Percentiles rank a stretch among this genome's conserved stretches.
phyloP scores from a whole-genome alignment of 2,113 vertebrate genomes.

The Lampris megalopsis region DNA sequence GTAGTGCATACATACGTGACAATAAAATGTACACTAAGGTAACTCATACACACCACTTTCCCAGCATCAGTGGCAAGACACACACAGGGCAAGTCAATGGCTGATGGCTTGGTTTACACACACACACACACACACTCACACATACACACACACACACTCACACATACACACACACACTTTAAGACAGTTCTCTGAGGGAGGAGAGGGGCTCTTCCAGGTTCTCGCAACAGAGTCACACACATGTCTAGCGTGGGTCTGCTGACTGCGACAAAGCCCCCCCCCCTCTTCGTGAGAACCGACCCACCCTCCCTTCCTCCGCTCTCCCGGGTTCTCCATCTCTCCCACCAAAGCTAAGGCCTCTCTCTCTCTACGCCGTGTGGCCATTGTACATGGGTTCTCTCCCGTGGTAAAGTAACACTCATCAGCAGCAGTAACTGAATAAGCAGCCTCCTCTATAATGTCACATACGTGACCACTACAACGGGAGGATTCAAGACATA shows the following conservation, averaged over 20 bases:
- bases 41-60: conserved; percentile 68
- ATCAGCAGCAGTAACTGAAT: conserved; percentile 64
- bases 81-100: conserved; percentile 65
- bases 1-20: conserved; percentile 82
- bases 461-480: conserved; percentile 32
- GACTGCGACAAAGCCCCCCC: conserved; percentile 52
- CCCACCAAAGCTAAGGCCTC: conserved; percentile 65
- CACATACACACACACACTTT: conserved; percentile 50
- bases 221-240: conserved; percentile 51
- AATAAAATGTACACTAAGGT: conserved; percentile 72
- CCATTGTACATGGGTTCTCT: conserved; percentile 42
- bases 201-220: conserved; percentile 58
- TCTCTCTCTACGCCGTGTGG: conserved; percentile 45
- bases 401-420: conserved; percentile 43
- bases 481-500: conserved; percentile 47
- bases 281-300: conserved; percentile 5
- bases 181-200: conserved; percentile 75
- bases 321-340: conserved; percentile 30
- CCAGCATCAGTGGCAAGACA: conserved; percentile 60
- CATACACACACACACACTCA: conserved; percentile 42
- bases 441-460: conserved; percentile 42
- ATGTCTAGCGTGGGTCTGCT: conserved; percentile 47
- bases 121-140: conserved; percentile 42
- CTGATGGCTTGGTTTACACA: conserved; percentile 63
- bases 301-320: conserved; percentile 13